Evolutionary conservation across 2,888 invertebrate species (phyloP), one percentile per base, ranked within the genome.

Genomic region (Netelia melanura): DNA sequence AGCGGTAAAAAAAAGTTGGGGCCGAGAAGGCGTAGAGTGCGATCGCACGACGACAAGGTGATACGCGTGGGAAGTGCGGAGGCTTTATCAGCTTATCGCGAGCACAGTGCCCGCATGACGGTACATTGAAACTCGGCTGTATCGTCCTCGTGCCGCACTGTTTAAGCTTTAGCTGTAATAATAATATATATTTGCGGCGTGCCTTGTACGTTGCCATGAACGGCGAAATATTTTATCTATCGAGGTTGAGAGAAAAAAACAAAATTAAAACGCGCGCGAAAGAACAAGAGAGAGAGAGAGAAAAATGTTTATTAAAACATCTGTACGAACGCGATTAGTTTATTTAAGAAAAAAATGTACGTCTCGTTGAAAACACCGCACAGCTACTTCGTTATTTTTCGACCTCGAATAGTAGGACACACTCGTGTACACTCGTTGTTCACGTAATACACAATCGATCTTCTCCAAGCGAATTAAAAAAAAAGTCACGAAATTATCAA

Each of bases 91-190:
- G 72, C 85, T 89, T 90, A 91, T 90, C 91, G 85, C 48, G 71
- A 86, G 89, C 90, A 90, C 90, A 90, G 68, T 85, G 74, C 91
- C 90, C 91, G 91, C 89, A 91, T 90, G 88, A 85, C 88, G 77
- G 79, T 83, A 64, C 62, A 74, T 72, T 62, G 81, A 72, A 67
- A 74, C 76, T 81, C 48, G 61, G 21, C 67, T 21, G 2, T 81
- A 76, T 80, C 76, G 58, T 72, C 67, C 65, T 72, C 77, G 58
- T 70, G 64, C 61, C n/a, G 14, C 43, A 43, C 30, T 77, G 54
- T 62, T 43, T 30, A 23, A 61, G 62, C 65, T 65, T 52, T 64
- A 38, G 48, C n/a, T 21, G 30, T 65, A n/a, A 14, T 58, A n/a
- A 14, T 58, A 11, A 58, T 25, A 71, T 68, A n/a, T 70, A 56